Base-by-base conservation (phyloP, 2,797 vertebrate species). In the Eupleurogrammus muticus region DNA sequence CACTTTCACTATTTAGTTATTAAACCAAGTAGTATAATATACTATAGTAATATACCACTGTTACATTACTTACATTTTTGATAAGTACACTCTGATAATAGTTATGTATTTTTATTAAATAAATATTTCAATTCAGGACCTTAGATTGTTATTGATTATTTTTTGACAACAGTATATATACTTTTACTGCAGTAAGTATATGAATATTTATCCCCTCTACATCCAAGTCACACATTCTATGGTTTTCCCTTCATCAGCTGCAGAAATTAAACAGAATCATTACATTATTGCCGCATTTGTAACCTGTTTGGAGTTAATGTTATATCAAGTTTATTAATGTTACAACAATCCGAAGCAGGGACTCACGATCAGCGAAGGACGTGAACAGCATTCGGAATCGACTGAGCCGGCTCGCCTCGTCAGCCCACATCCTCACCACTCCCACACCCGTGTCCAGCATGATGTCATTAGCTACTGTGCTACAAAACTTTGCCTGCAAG, bases 341-440 rank as follows among this genome's bases (percentile, higher is more conserved):
- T 28, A 28, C 28, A 68, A 24, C 14, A 42, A 67, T 47, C 10
- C 14, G 7, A 68, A 54, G 10, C n/a, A 48, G 20, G 52, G 57
- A 96, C 97, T 97, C 90, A 99, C 97, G 97, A 61, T 98, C 97
- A 50, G 95, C 89, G 70, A 97, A 99, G 38, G 95, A 95, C 0
- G 96, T 99, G 87, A 96, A 99, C 16, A 98, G 94, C 96, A 99
- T 96, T 62, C 95, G 89, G 89, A 99, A 99, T 14, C 96, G 92
- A 88, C 97, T 99, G n/a, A 97, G 93, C 2, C 96, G 94, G 81
- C 97, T 98, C 1, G 94, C 94, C 87, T 97, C 96, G 0, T 98
- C 96, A 0, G 97, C 97, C 97, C 97, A 99, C 96, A 99, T 97
- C 20, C 97, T 91, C 23, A 99, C 91, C 36, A 98, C 97, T 0